Percentiles rank a stretch among this genome's conserved stretches.
Conservation (phyloP, 2,113 vertebrate genomes). For the Natator depressus region DNA sequence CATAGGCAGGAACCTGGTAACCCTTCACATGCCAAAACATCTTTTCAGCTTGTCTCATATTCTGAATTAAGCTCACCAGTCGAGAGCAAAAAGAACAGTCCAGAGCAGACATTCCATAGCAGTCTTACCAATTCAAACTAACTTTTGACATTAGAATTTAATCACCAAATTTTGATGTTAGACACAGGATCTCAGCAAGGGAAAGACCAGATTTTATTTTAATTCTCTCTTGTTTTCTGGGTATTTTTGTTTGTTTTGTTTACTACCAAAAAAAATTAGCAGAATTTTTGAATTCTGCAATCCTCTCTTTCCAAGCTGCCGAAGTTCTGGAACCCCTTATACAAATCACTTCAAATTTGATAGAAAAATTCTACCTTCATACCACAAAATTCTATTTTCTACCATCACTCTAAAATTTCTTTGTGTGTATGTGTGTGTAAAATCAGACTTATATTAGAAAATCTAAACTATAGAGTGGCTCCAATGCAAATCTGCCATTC, state of each 20-base stretch:
- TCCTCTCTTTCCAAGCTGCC: fast-evolving
- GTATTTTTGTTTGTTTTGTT: background rate
- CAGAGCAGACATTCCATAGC: background rate
- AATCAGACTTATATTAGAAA: background rate
- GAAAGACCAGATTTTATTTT: fast-evolving
- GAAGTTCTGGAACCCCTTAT: background rate
- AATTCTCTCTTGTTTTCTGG: background rate
- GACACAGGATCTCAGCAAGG: fast-evolving
- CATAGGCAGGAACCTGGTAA: background rate
- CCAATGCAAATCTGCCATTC: background rate
- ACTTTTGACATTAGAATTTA: background rate
- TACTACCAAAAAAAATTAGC: background rate
- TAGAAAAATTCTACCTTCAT: background rate
- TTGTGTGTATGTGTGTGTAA: background rate
- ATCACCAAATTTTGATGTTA: background rate
- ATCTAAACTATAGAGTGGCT: background rate
- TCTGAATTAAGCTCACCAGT: background rate
- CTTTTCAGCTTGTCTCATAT: background rate
- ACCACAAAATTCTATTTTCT: background rate
- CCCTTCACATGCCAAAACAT: background rate
- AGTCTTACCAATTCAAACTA: background rate
- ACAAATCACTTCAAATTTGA: background rate
- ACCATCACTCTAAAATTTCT: no score
- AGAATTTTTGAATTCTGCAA: background rate
- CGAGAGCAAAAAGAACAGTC: background rate